Base-by-base conservation (phyloP, 2,113 vertebrate genomes). In the Varanus salvator region DNA sequence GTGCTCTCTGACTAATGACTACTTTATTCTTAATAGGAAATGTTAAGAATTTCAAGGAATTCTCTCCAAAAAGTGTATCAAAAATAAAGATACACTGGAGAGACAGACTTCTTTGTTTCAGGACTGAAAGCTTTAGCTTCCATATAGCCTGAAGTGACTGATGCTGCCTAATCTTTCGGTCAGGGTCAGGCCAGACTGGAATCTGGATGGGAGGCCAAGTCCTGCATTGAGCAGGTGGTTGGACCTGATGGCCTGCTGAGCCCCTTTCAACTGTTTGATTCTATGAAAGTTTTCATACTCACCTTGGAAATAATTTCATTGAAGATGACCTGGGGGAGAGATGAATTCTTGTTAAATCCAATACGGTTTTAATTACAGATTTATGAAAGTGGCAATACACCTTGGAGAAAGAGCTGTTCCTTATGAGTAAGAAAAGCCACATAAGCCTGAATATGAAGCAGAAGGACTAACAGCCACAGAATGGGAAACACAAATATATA, bases 331-430 rank as follows among this genome's bases (percentile, higher is more conserved):
- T 19, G 87, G 93, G 92, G 94, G 78, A 86, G 88, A 88, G 54
- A 29, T 85, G 91, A 91, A 86, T 87, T 95, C 95, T 96, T 95
- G 93, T 96, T 96, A 97, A 96, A 95, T 95, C 95, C 96, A 94
- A 94, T 90, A 96, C 93, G 90, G 94, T 93, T 90, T 92, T 97
- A 96, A 94, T 96, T 96, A 96, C 93, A 96, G 92, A 93, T 88
- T 91, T 95, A 82, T 93, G 93, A 94, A 96, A 95, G 89, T 93
- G 95, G 90, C 94, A 95, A 95, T 94, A 94, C 81, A 95, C 93
- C 91, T 94, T 94, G 92, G 90, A 95, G 94, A 89, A 90, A 82
- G 88, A 89, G 19, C 89, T 92, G 90, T 96, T 87, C 93, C 89
- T 94, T 91, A 92, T 91, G 92, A 93, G 94, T 27, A 74, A 95